These are phyloP conservation scores for Neodiprion pinetum DNA, from an alignment of 1,140 invertebrate genomes.

Conservation along the genomic window DNA sequence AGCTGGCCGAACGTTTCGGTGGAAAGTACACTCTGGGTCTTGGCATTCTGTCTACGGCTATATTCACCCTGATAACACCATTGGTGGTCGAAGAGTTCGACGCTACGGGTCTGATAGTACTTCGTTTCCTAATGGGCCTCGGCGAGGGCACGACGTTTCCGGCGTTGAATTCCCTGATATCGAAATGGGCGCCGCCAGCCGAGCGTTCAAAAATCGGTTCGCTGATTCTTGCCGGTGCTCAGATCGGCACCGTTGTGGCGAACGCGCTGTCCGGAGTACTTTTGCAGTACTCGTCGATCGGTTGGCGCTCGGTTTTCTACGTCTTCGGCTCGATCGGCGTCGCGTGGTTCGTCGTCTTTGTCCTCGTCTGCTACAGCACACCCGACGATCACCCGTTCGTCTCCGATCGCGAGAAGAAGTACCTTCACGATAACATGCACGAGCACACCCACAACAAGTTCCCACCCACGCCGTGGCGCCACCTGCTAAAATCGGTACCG, in stretches of 20 bases:
- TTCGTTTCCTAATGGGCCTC: constrained; percentile 52
- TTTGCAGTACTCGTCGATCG: constrained; percentile 64
- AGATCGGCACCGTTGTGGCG: constrained; percentile 73
- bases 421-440: constrained; percentile 68
- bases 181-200: constrained; percentile 72
- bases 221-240: constrained; percentile 71
- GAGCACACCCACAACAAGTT: constrained; percentile 47
- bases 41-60: constrained; percentile 73
- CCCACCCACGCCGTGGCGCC: constrained; percentile 67
- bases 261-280: constrained; percentile 73
- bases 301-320: constrained; percentile 79
- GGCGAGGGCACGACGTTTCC: too few relatives aligned
- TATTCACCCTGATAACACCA: constrained; percentile 64
- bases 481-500: constrained; percentile 70
- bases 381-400: constrained; percentile 85
- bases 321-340: constrained; percentile 78
- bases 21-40: constrained; percentile 75
- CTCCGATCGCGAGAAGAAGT: constrained; percentile 74
- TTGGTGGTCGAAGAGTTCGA: constrained; percentile 55
- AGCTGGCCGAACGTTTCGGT: constrained; percentile 74
- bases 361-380: constrained; percentile 72
- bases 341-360: constrained; percentile 74
- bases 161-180: constrained; percentile 70
- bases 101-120: constrained; percentile 29
- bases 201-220: constrained; percentile 74